Conservation (phyloP, 2,797 vertebrate genomes). For the Eidolon dupreanum region DNA sequence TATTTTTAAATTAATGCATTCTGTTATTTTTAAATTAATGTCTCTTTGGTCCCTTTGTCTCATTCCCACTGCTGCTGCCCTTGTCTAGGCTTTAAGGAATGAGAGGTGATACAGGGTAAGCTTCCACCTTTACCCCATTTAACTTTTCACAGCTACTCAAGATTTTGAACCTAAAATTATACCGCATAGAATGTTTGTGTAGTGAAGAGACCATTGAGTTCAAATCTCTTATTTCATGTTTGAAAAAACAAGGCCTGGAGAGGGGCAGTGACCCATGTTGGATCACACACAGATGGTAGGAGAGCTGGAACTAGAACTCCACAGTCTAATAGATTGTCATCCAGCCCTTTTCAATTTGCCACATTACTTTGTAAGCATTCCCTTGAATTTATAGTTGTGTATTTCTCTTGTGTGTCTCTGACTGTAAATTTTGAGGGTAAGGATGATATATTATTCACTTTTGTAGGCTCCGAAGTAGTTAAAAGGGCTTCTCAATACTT, state of each 20-base stretch:
- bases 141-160: neutral
- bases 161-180: neutral
- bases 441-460: neutral
- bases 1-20: neutral
- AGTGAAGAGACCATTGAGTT: neutral
- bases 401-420: neutral
- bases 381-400: neutral
- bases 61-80: neutral
- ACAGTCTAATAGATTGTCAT: fast-evolving
- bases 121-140: neutral
- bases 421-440: neutral
- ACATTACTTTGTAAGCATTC: neutral
- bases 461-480: neutral
- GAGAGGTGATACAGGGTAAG: neutral
- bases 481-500: neutral
- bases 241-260: neutral
- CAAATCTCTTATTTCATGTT: neutral
- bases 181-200: neutral
- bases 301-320: neutral
- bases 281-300: neutral
- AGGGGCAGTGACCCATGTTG: neutral
- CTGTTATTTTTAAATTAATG: neutral
- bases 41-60: neutral
- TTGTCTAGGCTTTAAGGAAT: neutral
- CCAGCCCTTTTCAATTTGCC: neutral